Conservation (phyloP, 2,888 invertebrate species). For the Leucophenga maculata region DNA sequence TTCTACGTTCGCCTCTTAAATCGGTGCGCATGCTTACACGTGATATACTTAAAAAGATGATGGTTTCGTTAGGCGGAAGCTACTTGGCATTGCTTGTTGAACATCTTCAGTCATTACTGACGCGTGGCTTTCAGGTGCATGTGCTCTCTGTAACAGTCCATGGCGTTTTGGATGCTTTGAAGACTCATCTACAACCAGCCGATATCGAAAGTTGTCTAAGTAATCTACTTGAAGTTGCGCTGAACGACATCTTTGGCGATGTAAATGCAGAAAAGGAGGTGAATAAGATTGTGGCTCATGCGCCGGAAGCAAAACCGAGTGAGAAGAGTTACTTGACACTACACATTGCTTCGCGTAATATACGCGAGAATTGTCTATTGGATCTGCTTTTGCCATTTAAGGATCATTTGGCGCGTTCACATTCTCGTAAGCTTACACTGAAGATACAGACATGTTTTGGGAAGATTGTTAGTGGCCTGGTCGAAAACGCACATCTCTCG, state of each 20-base stretch:
- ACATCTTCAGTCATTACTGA: constrained; percentile 86
- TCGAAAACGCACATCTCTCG: constrained; percentile 84
- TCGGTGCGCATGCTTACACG: constrained; percentile 89
- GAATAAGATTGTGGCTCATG: constrained; percentile 84
- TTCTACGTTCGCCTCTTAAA: constrained; percentile 89
- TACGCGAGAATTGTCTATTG: constrained; percentile 83
- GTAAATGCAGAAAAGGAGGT: constrained; percentile 94
- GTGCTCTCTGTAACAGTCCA: constrained; percentile 93
- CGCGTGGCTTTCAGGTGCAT: constrained; percentile 93
- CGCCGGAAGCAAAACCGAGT: constrained; percentile 85
- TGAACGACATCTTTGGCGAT: constrained; percentile 90
- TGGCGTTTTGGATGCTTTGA: constrained; percentile 83
- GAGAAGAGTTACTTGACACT: constrained; percentile 91
- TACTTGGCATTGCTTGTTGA: constrained; percentile 85
- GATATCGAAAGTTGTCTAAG: constrained; percentile 87
- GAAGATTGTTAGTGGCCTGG: constrained; percentile 85
- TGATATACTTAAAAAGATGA: constrained; percentile 93
- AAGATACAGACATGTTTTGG: constrained; percentile 87
- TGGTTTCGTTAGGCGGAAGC: constrained; percentile 86
- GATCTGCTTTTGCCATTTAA: constrained; percentile 87
- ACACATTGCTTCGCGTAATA: constrained; percentile 84
- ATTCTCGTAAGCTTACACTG: constrained; percentile 84
- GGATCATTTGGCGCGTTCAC: constrained; percentile 82
- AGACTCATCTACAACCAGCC: constrained; percentile 79
- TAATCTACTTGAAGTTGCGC: constrained; percentile 86